These are phyloP conservation scores for Notospermus geniculatus DNA, from an alignment of 1,140 invertebrate species.

Conservation along the genomic window DNA sequence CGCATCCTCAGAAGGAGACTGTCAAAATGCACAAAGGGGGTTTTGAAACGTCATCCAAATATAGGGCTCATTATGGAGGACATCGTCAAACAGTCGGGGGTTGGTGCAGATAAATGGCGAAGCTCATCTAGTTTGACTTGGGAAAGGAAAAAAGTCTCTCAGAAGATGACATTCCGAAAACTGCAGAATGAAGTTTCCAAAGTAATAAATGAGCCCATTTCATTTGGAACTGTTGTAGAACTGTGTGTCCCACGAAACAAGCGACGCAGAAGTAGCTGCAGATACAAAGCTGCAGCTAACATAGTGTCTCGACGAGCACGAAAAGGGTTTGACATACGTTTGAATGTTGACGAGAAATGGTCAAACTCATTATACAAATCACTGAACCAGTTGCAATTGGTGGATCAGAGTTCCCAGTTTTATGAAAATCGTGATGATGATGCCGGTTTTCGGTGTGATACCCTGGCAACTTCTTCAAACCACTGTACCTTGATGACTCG, in stretches of 20 bases:
- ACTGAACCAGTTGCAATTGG: not conserved
- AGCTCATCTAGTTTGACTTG: not conserved
- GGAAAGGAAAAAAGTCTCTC: not conserved
- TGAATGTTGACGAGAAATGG: not conserved
- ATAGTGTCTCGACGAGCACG: not conserved
- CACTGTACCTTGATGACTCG: not conserved
- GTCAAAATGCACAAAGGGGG: too few relatives aligned
- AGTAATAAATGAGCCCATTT: not conserved
- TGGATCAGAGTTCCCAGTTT: not conserved
- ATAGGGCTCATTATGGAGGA: not conserved
- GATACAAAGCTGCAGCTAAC: not conserved
- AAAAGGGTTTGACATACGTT: not conserved
- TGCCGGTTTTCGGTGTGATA: not conserved
- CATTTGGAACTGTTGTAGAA: not conserved
- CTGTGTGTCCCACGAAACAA: not conserved
- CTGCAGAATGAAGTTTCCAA: not conserved
- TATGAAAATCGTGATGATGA: not conserved
- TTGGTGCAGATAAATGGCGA: not conserved
- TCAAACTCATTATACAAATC: not conserved
- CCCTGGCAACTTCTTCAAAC: not conserved
- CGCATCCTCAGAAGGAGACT: too few relatives aligned
- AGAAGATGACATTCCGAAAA: slow-evolving; percentile 1
- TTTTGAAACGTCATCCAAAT: not conserved
- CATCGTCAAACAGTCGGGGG: not conserved
- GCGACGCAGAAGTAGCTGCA: not conserved